Conservation (phyloP, 2,888 invertebrate species). For the Notodonta dromedarius region DNA sequence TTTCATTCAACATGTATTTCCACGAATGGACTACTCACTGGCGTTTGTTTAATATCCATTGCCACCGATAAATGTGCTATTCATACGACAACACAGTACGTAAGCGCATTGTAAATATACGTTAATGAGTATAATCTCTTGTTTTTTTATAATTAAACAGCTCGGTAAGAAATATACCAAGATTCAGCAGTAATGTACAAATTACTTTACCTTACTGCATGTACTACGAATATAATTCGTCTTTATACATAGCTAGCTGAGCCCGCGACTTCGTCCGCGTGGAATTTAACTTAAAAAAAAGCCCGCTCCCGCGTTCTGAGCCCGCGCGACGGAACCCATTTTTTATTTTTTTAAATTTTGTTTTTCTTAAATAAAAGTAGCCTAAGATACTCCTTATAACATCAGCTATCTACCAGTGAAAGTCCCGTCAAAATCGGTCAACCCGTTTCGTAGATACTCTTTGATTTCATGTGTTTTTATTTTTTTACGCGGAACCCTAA, state of each 20-base stretch:
- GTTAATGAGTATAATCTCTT: slow-evolving; percentile 43
- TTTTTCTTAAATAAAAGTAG: too few relatives aligned
- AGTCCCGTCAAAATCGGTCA: too few relatives aligned
- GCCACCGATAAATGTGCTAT: slow-evolving; percentile 51
- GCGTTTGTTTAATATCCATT: slow-evolving; percentile 48
- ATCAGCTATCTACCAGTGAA: too few relatives aligned
- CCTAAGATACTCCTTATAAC: too few relatives aligned
- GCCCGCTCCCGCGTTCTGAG: too few relatives aligned
- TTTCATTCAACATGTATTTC: slow-evolving; percentile 70
- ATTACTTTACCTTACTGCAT: slow-evolving; percentile 51
- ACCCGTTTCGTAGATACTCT: too few relatives aligned
- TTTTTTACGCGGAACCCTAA: too few relatives aligned
- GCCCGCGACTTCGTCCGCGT: too few relatives aligned
- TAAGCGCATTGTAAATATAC: slow-evolving; percentile 41
- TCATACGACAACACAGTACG: slow-evolving; percentile 45
- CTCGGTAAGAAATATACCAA: slow-evolving; percentile 49
- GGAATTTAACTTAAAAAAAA: too few relatives aligned
- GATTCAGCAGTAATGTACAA: slow-evolving; percentile 46
- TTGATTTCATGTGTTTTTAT: too few relatives aligned
- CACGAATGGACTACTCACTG: slow-evolving; percentile 50
- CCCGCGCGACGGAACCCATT: too few relatives aligned
- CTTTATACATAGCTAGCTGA: slow-evolving; percentile 49
- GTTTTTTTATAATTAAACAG: slow-evolving; percentile 46
- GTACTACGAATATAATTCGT: slow-evolving; percentile 57
- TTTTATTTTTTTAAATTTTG: too few relatives aligned